Evolutionary conservation across 92 coral and sea anemone genomes (phyloP), one percentile per base, ranked within the genome.

Genomic region (Pocillopora meandrina): DNA sequence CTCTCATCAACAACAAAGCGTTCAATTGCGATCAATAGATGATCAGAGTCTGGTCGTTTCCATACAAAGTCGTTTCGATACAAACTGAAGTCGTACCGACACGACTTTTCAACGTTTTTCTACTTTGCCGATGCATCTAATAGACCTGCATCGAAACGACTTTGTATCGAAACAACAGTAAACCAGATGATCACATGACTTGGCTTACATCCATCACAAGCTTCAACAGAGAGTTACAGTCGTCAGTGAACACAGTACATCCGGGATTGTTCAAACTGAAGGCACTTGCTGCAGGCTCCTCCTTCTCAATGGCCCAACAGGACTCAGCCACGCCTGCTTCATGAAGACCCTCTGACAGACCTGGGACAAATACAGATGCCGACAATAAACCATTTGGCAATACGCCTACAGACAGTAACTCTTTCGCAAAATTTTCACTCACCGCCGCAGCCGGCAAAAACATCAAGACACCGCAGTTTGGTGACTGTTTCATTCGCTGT

Each of bases 361-460:
- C 98, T 96, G 62, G 4, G 23, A 16, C 21, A 63, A 11, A 56
- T 64, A 75, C 35, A 34, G 6, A 67, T 59, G 71, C 0, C 47
- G 60, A 34, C 12, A 20, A 65, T 65, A 23, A 19, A 11, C 12
- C n/a, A 64, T 4, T 19, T 36, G 18, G 23, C 52, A n/a, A 47
- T 9, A 42, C 56, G 10, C 12, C 49, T 72, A 42, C 57, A n/a
- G 13, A 81, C 69, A 33, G 31, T 62, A 12, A 10, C 23, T 42
- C 11, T 5, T 19, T n/a, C 23, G 10, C 21, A n/a, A 0, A 58
- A n/a, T 18, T 12, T 19, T 10, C 5, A 70, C 90, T 34, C 87
- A 96, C 98, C 98, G 79, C 98, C 98, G 82, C 98, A 96, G 11
- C 98, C 98, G 1, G 98, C 98, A 72, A 96, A 96, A 34, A 96